phyloP scores from a whole-genome alignment of 2,888 invertebrate genomes.

The Alcis repandata region DNA sequence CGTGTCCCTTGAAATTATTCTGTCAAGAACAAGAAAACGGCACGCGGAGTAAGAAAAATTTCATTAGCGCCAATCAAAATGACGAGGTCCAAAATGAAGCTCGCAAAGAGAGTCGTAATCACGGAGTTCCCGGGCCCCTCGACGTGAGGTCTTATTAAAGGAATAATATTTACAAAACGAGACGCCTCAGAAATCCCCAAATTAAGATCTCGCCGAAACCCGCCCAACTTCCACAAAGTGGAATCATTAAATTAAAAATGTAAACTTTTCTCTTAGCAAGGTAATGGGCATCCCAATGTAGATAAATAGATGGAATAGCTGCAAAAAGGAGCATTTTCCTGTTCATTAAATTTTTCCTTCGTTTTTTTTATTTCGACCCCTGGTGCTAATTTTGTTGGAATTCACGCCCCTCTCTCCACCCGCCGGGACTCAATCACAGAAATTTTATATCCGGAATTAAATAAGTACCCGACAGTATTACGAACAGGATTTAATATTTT shows the following conservation, averaged over 20 bases:
- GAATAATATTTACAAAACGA: constrained; percentile 87
- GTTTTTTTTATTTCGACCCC: constrained; percentile 87
- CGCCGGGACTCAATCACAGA: constrained; percentile 87
- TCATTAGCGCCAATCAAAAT: constrained; percentile 87
- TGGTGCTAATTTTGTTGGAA: constrained; percentile 88
- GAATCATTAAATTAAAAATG: constrained; percentile 88
- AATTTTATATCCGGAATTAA: constrained; percentile 88
- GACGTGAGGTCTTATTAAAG: constrained; percentile 87
- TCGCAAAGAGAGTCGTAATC: constrained; percentile 86
- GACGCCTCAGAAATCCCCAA: constrained; percentile 87
- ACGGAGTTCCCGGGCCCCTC: constrained; percentile 85
- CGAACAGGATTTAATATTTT: constrained; percentile 82
- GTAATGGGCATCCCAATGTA: constrained; percentile 87
- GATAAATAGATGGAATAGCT: constrained; percentile 87
- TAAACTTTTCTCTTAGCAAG: constrained; percentile 88
- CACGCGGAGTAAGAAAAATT: constrained; percentile 83
- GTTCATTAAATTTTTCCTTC: constrained; percentile 88
- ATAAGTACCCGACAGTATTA: constrained; percentile 85
- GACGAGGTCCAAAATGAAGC: constrained; percentile 86
- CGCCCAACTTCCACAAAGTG: constrained; percentile 87
- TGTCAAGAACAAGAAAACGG: constrained; percentile 85
- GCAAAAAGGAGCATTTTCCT: constrained; percentile 88
- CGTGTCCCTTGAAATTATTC: constrained; percentile 78
- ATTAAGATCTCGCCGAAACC: constrained; percentile 87
- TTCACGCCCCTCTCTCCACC: constrained; percentile 86